Base-by-base conservation (phyloP, 2,888 invertebrate species). In the Aleiodes alternator region DNA sequence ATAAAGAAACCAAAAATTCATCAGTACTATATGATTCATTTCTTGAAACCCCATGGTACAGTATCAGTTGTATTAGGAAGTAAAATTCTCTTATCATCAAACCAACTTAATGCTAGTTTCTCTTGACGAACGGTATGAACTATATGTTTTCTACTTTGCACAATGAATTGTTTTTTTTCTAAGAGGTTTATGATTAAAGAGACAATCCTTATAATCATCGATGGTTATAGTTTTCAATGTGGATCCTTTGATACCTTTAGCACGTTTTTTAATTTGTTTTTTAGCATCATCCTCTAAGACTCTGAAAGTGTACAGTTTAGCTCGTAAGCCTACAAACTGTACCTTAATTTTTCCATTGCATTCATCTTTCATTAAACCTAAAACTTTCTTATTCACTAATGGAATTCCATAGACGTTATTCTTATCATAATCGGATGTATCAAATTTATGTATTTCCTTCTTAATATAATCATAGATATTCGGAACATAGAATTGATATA, bases 311-410 rank as follows among this genome's bases (percentile, higher is more conserved):
- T 85, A 84, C 74, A 84, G 76, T 81, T 86, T 85, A n/a, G 83
- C 74, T 34, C 83, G 76, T 8, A 84, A 71, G 2, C 84, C 85
- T 11, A 84, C 73, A 78, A 84, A 87, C 75, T 85, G 82, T 5
- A 66, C 78, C 79, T 85, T 82, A 8, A 83, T 80, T 76, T 76
- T 76, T 5, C 83, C 83, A 38, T 78, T 79, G 53, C 73, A 79
- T 77, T 86, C 86, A 78, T 85, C 84, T 78, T 86, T 85, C 79
- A 87, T 83, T 59, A 85, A 57, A 12, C 86, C 85, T 7, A 84
- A 11, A 4, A 82, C 78, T 80, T 84, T 84, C 75, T 84, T 85
- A 59, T 85, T 84, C 0, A 64, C 81, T 69, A 72, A 70, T 0
- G 81, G 80, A 34, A 85, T 82, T 9, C 76, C 70, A 70, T 81